Base-by-base conservation (phyloP, 2,113 vertebrate species). In the Cinclus cinclus region DNA sequence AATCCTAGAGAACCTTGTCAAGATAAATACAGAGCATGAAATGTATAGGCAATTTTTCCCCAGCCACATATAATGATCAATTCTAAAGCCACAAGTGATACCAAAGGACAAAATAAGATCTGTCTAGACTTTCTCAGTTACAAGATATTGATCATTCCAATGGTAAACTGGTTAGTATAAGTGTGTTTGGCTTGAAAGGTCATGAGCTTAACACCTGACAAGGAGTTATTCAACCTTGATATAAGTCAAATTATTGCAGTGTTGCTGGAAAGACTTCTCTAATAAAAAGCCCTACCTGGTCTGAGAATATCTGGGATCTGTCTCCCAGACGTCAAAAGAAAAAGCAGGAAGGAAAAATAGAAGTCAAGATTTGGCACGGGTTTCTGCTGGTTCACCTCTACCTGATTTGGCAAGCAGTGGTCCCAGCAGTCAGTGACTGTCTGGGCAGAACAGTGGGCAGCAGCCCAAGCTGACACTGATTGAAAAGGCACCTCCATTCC, bases 121-220 rank as follows among this genome's bases (percentile, higher is more conserved):
- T 96, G 95, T 95, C 84, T 92, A 97, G 88, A 96, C 87, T 89
- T 37, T 93, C 93, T 97, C 96, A 92, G 91, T 96, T 96, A 87
- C 52, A 90, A 94, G 79, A 97, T 96, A 97, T 91, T 93, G 95
- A 96, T 89, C 94, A 95, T 96, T 87, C 91, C 58, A 90, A 92
- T 91, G 84, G 92, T 92, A 97, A 96, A 97, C 95, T 96, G 94
- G 96, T 97, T 97, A 95, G 97, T 79, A n/a, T 55, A 92, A 88
- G 90, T 56, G 92, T 94, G 71, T 62, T 82, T 92, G 94, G 96
- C 88, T 94, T 91, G 94, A 96, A 96, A 97, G 96, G 89, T 92
- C 92, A 97, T 60, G 89, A 85, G 91, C 60, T 96, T 91, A 96
- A 95, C 90, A 95, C 82, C 50, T 89, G 92, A 91, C 96, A 94